A percentile compares a stretch with the other conserved stretches of the same genome.
phyloP scores from a whole-genome alignment of 2,113 vertebrate species.

The Thinocorus orbignyianus region DNA sequence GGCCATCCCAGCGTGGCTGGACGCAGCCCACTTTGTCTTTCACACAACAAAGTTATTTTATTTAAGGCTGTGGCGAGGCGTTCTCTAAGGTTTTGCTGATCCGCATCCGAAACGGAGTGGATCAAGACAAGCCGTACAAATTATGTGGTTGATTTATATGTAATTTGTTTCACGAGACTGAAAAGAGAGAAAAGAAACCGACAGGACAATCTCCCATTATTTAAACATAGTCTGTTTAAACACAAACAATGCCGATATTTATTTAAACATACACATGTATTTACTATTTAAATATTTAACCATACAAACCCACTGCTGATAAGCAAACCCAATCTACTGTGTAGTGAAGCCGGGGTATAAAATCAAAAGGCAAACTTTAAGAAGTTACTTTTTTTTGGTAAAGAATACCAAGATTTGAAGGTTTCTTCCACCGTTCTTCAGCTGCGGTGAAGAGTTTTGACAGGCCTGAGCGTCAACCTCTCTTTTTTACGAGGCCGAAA shows the following conservation, averaged over 20 bases:
- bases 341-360: fast-evolving
- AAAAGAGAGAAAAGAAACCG: background rate
- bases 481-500: fast-evolving
- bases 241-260: background rate
- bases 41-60: fast-evolving
- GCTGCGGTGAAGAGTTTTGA: fast-evolving
- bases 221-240: background rate
- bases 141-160: background rate
- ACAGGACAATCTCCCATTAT: background rate
- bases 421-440: background rate
- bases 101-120: background rate
- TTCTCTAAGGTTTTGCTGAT: background rate
- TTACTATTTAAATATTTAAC: background rate
- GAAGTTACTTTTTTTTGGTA: background rate
- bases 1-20: background rate
- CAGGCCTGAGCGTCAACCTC: fast-evolving
- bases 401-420: fast-evolving
- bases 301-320: background rate
- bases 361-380: background rate
- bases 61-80: background rate
- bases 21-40: no score
- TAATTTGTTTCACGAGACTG: background rate
- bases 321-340: background rate
- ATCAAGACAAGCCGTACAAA: background rate
- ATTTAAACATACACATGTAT: background rate